Evolutionary conservation across 2,888 invertebrate genomes (phyloP).

Genomic region (Sepiola atlantica): DNA sequence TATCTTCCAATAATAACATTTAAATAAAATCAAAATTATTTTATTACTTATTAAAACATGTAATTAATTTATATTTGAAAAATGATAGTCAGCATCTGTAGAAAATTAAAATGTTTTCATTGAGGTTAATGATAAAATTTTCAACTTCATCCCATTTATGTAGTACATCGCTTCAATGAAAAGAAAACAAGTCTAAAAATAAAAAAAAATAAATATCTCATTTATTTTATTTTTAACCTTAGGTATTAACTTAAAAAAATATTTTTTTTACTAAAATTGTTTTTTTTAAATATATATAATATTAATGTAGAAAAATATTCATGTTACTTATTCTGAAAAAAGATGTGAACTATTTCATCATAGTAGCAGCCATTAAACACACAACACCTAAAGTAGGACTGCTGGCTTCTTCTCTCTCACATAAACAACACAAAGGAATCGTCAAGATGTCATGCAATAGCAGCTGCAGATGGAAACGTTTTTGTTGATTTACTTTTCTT

Average conservation of each 20-base stretch:
- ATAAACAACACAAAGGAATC: neutral
- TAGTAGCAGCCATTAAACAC: neutral
- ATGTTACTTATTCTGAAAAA: neutral
- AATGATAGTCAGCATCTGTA: neutral
- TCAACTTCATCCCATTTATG: neutral
- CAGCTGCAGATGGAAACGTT: neutral
- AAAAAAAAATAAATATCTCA: no score
- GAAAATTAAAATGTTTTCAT: neutral
- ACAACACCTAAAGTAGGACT: neutral
- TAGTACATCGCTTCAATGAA: neutral
- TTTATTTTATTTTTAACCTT: neutral
- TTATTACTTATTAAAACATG: neutral
- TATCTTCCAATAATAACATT: neutral
- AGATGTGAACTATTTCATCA: neutral
- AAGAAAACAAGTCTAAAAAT: neutral
- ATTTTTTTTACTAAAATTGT: neutral
- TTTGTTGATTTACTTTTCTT: neutral
- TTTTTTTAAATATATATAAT: neutral
- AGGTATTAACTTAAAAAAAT: neutral
- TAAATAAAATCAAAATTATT: neutral
- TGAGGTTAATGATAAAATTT: neutral
- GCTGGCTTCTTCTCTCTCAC: neutral
- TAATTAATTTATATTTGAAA: neutral
- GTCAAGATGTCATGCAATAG: neutral
- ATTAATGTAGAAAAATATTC: neutral